A percentile compares a stretch with the other conserved stretches of the same genome.
Evolutionary conservation across 2,888 invertebrate species (phyloP).

Genomic region (Chloroclysta siterata): DNA sequence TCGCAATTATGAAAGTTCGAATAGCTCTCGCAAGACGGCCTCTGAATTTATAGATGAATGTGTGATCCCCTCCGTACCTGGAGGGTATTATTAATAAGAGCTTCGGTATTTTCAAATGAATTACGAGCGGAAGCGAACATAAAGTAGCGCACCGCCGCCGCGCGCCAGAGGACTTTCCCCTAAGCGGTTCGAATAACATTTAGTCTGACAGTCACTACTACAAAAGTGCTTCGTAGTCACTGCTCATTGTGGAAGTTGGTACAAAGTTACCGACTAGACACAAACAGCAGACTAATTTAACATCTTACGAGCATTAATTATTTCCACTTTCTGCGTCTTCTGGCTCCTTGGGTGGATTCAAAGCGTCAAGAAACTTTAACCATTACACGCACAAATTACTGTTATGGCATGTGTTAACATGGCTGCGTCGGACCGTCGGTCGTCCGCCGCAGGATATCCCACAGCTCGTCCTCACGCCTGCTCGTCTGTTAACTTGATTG

Average conservation of each 20-base stretch:
- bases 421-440: constrained; percentile 54
- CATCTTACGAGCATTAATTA: constrained; percentile 46
- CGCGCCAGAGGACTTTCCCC: constrained; percentile 16
- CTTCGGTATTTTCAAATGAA: constrained; percentile 53
- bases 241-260: constrained; percentile 39
- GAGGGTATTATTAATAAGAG: constrained; percentile 49
- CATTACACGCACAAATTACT: constrained; percentile 69
- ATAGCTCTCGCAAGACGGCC: constrained; percentile 82
- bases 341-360: constrained; percentile 54
- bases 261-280: constrained; percentile 42
- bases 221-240: constrained; percentile 38
- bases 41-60: constrained; percentile 84
- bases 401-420: constrained; percentile 62
- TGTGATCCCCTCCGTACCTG: constrained; percentile 69
- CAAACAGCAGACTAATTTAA: constrained; percentile 45
- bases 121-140: constrained; percentile 40
- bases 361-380: constrained; percentile 61
- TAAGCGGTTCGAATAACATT: constrained; percentile 32
- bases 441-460: constrained; percentile 71
- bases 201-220: constrained; percentile 30
- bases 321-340: constrained; percentile 47
- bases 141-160: constrained; percentile 24
- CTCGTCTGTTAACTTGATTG: constrained; percentile 68
- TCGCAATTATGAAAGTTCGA: constrained; percentile 85
- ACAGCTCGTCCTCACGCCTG: constrained; percentile 56